Percentiles rank a stretch among this genome's conserved stretches.
phyloP scores from a whole-genome alignment of 37 sponge, comb jelly and placozoan genomes.

The Beroe ovata region DNA sequence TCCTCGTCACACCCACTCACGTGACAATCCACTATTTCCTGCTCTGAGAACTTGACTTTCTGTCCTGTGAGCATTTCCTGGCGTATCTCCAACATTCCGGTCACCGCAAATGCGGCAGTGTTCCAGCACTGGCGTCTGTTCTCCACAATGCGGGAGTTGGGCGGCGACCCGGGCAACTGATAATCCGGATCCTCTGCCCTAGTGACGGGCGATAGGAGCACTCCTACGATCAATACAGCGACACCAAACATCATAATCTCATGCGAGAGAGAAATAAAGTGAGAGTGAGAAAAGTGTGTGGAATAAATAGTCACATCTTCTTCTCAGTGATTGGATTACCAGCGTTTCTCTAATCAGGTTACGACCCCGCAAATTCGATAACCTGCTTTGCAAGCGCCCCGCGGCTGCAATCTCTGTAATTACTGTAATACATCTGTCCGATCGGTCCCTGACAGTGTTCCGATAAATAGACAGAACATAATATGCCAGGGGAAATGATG shows the following conservation, averaged over 20 bases:
- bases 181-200: neutral
- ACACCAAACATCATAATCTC: neutral
- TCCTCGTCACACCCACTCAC: neutral
- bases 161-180: neutral
- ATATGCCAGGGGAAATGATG: too few species aligned
- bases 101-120: slow-evolving; percentile 11
- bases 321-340: too few species aligned
- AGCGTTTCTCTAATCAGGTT: too few species aligned
- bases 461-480: too few species aligned
- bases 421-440: too few species aligned
- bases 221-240: neutral
- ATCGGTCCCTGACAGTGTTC: too few species aligned
- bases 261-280: too few species aligned
- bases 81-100: neutral
- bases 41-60: slow-evolving; percentile 25
- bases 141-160: neutral
- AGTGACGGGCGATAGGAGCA: neutral
- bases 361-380: too few species aligned
- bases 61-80: neutral
- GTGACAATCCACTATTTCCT: slow-evolving; percentile 46
- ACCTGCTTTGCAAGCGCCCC: too few species aligned
- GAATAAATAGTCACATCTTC: too few species aligned
- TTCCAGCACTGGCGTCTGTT: neutral
- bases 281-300: too few species aligned
- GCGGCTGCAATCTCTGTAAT: too few species aligned